These are phyloP conservation scores for Lasiommata megera DNA, from an alignment of 2,888 invertebrate species.

Conservation along the genomic window DNA sequence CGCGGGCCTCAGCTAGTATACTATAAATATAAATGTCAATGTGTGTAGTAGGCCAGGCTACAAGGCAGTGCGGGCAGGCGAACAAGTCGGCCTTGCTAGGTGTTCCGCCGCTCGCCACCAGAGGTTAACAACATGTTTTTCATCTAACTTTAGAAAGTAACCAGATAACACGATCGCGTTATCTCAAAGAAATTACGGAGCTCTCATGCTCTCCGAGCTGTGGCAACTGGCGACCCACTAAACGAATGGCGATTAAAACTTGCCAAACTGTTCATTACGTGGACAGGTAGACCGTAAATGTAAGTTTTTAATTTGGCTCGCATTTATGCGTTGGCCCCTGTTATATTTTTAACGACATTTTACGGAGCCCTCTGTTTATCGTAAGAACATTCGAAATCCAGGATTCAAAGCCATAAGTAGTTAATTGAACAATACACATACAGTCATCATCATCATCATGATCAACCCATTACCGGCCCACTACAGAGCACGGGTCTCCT, in stretches of 20 bases:
- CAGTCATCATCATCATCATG: no score
- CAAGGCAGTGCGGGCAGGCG: slow-evolving; percentile 43
- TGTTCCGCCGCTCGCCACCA: slow-evolving; percentile 69
- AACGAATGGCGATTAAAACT: slow-evolving; percentile 13
- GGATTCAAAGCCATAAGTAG: no score
- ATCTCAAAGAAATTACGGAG: slow-evolving; percentile 44
- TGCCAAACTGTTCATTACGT: slow-evolving; percentile 11
- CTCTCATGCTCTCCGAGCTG: slow-evolving; percentile 16
- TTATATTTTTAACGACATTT: background rate
- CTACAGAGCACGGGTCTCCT: no score
- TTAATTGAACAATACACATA: no score
- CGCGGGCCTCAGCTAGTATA: no score
- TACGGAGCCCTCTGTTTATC: no score
- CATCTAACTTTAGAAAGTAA: slow-evolving; percentile 79
- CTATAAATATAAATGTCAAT: slow-evolving; percentile 17
- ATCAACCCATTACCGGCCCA: no score
- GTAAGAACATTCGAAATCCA: no score
- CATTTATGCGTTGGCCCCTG: background rate
- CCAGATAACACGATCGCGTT: slow-evolving; percentile 55
- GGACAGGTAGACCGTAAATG: background rate
- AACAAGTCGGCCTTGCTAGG: slow-evolving; percentile 67
- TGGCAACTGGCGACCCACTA: slow-evolving; percentile 15
- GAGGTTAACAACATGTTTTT: slow-evolving; percentile 78
- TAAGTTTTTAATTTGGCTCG: background rate
- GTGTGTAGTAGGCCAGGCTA: slow-evolving; percentile 34